These are phyloP conservation scores for Drosophila carrolli DNA, from an alignment of 1,140 invertebrate species.

Conservation along the genomic window DNA sequence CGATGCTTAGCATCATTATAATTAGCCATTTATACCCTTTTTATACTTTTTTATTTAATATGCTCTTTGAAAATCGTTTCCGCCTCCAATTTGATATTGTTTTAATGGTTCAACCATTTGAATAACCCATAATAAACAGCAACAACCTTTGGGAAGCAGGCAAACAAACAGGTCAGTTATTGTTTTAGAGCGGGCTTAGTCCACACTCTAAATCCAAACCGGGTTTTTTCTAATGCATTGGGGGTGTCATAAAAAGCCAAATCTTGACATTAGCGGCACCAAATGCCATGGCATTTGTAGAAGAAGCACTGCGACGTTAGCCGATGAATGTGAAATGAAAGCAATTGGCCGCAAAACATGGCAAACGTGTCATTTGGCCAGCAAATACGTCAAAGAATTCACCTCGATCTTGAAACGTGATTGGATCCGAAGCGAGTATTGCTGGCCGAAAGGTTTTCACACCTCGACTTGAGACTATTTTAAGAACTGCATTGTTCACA, in stretches of 20 bases:
- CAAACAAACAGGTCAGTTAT: constrained; percentile 34
- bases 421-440: constrained; percentile 33
- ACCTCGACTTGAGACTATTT: constrained; percentile 57
- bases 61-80: neutral
- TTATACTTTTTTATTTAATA: no score
- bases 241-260: constrained; percentile 57
- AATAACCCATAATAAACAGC: constrained; percentile 33
- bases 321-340: constrained; percentile 32
- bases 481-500: constrained; percentile 57
- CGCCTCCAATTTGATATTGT: constrained; percentile 15
- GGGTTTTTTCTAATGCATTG: constrained; percentile 7
- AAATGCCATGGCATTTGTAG: constrained; percentile 76
- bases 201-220: constrained; percentile 6
- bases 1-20: neutral
- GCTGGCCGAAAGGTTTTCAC: constrained; percentile 51
- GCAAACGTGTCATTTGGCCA: constrained; percentile 64
- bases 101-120: constrained; percentile 35
- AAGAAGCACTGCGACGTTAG: constrained; percentile 7
- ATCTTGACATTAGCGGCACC: constrained; percentile 58
- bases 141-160: neutral
- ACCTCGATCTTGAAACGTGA: constrained; percentile 84
- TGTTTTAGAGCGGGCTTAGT: constrained; percentile 17
- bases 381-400: constrained; percentile 62
- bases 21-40: no score
- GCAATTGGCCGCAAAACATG: constrained; percentile 17